Evolutionary conservation across 1,140 invertebrate species (phyloP).

Genomic region (Drosophila repleta): DNA sequence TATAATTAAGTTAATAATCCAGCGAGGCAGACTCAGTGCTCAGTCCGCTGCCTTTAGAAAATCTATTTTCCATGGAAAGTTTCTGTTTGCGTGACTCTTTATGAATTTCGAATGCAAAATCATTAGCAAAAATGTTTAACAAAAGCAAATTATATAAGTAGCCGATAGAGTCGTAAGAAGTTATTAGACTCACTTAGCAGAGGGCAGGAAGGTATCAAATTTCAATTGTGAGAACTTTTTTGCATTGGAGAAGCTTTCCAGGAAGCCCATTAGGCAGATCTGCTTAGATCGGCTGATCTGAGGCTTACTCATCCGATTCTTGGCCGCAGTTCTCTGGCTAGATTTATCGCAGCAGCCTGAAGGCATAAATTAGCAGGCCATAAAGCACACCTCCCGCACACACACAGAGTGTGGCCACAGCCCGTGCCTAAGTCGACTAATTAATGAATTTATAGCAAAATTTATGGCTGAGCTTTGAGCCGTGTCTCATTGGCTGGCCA

Average conservation of each 20-base stretch:
- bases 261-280: background rate
- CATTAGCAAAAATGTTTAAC: slow-evolving; percentile 17
- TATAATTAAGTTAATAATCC: slow-evolving; percentile 72
- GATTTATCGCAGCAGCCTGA: slow-evolving; percentile 59
- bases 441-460: slow-evolving; percentile 55
- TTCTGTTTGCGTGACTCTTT: slow-evolving; percentile 41
- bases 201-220: background rate
- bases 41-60: slow-evolving; percentile 24
- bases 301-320: background rate
- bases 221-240: background rate
- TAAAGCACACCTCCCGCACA: slow-evolving; percentile 53
- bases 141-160: too few species aligned
- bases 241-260: background rate
- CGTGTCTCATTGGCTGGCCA: background rate
- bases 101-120: slow-evolving; percentile 9
- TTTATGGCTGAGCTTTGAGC: slow-evolving; percentile 34
- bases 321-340: background rate
- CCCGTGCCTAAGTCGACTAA: slow-evolving; percentile 30
- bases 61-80: slow-evolving; percentile 64
- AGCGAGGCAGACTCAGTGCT: slow-evolving; percentile 1
- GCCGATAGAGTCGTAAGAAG: background rate
- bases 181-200: background rate
- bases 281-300: background rate
- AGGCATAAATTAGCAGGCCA: slow-evolving; percentile 55
- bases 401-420: background rate